These are phyloP conservation scores for Peromyscus maniculatus DNA, from an alignment of 2,113 vertebrate species.

Conservation along the genomic window DNA sequence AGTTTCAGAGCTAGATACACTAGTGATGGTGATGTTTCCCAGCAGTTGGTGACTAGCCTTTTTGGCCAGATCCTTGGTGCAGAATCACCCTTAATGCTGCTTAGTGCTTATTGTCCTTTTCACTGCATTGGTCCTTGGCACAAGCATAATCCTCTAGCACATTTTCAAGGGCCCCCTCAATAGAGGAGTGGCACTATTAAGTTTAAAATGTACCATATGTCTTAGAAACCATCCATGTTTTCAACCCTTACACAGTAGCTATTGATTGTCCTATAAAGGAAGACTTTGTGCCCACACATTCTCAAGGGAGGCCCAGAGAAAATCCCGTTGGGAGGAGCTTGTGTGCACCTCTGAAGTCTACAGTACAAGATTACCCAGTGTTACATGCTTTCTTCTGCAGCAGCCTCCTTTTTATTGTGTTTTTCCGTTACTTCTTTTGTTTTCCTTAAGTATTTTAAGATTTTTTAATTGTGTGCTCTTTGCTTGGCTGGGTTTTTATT, in stretches of 20 bases:
- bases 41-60: neutral
- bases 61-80: neutral
- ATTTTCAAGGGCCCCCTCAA: neutral
- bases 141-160: neutral
- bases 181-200: neutral
- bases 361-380: neutral
- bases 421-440: neutral
- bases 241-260: neutral
- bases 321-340: constrained; percentile 2
- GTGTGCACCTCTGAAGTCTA: neutral
- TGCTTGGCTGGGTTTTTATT: constrained; percentile 46
- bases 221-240: constrained; percentile 26
- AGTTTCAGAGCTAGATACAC: constrained; percentile 4
- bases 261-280: constrained; percentile 8
- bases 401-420: constrained; percentile 13
- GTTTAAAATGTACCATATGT: neutral
- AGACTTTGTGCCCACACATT: neutral
- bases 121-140: neutral
- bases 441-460: neutral
- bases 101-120: neutral
- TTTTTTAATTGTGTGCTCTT: constrained; percentile 35
- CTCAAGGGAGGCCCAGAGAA: constrained; percentile 34
- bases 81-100: neutral
- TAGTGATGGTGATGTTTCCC: constrained; percentile 26
- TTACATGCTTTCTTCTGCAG: constrained; percentile 16